Base-by-base conservation (phyloP, 2,797 vertebrate species). In the Siniperca obscura region DNA sequence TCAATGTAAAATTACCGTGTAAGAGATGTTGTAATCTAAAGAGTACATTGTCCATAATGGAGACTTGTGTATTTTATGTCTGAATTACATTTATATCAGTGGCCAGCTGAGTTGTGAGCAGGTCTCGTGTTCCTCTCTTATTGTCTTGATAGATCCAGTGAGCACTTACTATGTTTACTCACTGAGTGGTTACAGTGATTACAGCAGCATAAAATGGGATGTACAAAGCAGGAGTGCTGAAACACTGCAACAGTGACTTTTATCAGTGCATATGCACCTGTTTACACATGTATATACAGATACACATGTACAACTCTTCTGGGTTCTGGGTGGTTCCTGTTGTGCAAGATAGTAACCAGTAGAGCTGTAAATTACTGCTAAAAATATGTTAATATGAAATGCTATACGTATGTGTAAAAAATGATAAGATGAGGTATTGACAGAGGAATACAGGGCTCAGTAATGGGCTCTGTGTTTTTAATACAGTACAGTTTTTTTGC, bases 101-200 rank as follows among this genome's bases (percentile, higher is more conserved):
- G 10, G 48, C n/a, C 9, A 19, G 59, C 16, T 75, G 67, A 59
- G 17, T 13, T 46, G 14, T 19, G 53, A 46, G 64, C 44, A 5
- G 30, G 46, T 68, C 40, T 30, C 3, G 25, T 73, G 46, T 71
- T 53, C 38, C 48, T 65, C 13, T 70, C 14, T 60, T 52, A 65
- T 71, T 78, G 70, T 78, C 50, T 60, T 74, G 46, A 83, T 70
- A 22, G 14, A 83, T 62, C 22, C 48, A 22, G 67, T 36, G 38
- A 75, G 10, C 50, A 21, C 70, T 65, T n/a, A 7, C 14, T 64
- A 0, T 69, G 56, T 84, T 78, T 72, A 42, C 36, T 65, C 60
- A 38, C 57, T 40, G 53, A 57, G 50, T 57, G n/a, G 19, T 61
- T 25, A 44, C 73, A 64, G 46, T 65, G 69, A 74, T 64, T 67